Conservation (phyloP, 1,140 invertebrate species). For the Pseudomyrmex concolor region DNA sequence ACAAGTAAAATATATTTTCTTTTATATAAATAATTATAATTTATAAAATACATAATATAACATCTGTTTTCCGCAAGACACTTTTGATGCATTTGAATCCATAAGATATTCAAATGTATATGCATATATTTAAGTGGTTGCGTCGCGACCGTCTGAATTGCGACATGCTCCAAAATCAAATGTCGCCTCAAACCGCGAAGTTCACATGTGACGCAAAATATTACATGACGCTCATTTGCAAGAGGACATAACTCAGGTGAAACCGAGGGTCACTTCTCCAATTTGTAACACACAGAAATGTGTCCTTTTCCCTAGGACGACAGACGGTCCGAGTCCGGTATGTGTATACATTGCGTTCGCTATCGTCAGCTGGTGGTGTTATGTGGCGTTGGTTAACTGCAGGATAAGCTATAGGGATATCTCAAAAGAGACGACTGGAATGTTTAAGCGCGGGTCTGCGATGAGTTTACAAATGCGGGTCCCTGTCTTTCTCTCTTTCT, state of each 20-base stretch:
- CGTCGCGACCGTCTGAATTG: neutral
- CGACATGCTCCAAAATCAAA: constrained; percentile 16
- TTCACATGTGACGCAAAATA: neutral
- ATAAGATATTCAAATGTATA: neutral
- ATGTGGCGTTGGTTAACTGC: constrained; percentile 13
- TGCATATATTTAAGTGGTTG: neutral
- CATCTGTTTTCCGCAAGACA: too few relatives aligned
- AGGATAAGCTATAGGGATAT: constrained; percentile 13
- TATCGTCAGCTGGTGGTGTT: neutral
- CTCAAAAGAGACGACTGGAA: constrained; percentile 27
- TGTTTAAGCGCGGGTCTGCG: constrained; percentile 31
- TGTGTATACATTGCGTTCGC: neutral
- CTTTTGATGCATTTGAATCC: neutral
- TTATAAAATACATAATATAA: too few relatives aligned
- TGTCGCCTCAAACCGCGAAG: neutral
- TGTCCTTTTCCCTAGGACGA: neutral
- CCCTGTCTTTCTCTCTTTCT: neutral
- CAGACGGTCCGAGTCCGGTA: neutral
- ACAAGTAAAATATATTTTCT: too few relatives aligned
- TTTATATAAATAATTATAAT: too few relatives aligned
- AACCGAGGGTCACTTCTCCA: constrained; percentile 5
- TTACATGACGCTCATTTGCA: neutral
- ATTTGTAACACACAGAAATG: constrained; percentile 23
- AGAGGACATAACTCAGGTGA: constrained; percentile 6
- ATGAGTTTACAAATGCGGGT: constrained; percentile 51